phyloP scores from a whole-genome alignment of 2,888 invertebrate genomes.

The Zele albiditarsus region DNA sequence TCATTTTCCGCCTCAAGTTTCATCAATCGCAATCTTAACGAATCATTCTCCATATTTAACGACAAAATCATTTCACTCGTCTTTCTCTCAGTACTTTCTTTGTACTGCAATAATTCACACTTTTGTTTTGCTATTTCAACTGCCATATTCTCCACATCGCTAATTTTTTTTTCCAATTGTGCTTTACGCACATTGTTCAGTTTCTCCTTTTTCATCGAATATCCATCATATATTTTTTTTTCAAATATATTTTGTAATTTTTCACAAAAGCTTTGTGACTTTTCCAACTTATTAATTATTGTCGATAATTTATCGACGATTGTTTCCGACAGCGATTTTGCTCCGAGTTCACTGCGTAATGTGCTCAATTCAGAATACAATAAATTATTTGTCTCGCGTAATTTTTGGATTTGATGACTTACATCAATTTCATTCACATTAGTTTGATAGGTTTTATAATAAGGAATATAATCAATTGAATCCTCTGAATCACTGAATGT shows the following conservation, averaged over 20 bases:
- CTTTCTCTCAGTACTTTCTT: conserved; percentile 64
- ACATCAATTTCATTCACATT: conserved; percentile 61
- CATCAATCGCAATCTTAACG: conserved; percentile 58
- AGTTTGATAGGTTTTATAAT: conserved; percentile 60
- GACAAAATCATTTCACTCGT: conserved; percentile 60
- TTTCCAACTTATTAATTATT: conserved; percentile 61
- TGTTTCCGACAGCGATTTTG: conserved; percentile 53
- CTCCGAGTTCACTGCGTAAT: conserved; percentile 59
- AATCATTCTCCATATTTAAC: conserved; percentile 66
- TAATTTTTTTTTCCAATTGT: conserved; percentile 75
- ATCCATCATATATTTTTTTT: conserved; percentile 69
- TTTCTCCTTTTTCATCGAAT: conserved; percentile 73
- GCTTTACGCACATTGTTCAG: conserved; percentile 76
- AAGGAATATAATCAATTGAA: conserved; percentile 64
- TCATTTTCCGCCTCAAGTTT: conserved; percentile 66
- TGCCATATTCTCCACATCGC: conserved; percentile 73
- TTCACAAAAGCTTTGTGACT: conserved; percentile 61
- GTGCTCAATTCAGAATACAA: conserved; percentile 60
- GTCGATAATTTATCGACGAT: conserved; percentile 63
- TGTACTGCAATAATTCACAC: conserved; percentile 62
- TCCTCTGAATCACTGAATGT: conserved; percentile 69
- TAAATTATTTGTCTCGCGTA: conserved; percentile 63
- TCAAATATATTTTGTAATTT: conserved; percentile 68
- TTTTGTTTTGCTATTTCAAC: conserved; percentile 73
- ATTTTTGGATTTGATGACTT: conserved; percentile 59